These are phyloP conservation scores for Sigmodon hispidus DNA, from an alignment of 2,113 vertebrate genomes.

Conservation along the genomic window DNA sequence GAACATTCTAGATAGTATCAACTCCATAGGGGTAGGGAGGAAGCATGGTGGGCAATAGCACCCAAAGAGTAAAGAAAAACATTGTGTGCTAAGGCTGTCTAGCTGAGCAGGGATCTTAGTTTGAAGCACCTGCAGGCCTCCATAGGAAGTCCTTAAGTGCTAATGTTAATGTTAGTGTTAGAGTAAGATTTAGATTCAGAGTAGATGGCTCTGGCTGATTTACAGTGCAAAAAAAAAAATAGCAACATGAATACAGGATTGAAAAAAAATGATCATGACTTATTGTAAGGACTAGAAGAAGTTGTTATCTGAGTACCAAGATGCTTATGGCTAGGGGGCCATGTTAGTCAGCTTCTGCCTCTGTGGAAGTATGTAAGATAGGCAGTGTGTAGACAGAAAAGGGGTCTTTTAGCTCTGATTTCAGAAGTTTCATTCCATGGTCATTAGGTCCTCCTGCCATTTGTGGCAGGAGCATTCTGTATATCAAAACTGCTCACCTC, in stretches of 20 bases:
- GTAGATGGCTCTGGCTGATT: not conserved
- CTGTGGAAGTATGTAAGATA: not conserved
- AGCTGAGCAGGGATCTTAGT: too few relatives aligned
- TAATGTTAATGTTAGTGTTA: not conserved
- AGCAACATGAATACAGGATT: not conserved
- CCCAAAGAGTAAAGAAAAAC: not conserved
- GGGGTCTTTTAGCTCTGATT: not conserved
- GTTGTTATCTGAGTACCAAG: not conserved
- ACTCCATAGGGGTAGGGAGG: not conserved
- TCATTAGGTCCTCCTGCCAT: fast-evolving
- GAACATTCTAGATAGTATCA: not conserved
- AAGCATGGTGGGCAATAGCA: not conserved
- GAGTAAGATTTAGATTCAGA: not conserved
- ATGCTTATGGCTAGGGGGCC: not conserved
- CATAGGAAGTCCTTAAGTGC: not conserved
- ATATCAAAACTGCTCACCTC: not conserved
- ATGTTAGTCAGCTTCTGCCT: not conserved
- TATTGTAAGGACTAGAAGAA: not conserved
- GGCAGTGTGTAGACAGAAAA: not conserved
- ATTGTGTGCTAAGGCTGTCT: not conserved
- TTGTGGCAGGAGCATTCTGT: not conserved
- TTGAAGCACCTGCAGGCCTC: not conserved
- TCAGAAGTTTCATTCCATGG: not conserved
- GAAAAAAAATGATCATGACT: not conserved
- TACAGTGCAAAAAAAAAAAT: not conserved